Evolutionary conservation across 1,140 invertebrate genomes (phyloP).

Genomic region (Solen grandis): DNA sequence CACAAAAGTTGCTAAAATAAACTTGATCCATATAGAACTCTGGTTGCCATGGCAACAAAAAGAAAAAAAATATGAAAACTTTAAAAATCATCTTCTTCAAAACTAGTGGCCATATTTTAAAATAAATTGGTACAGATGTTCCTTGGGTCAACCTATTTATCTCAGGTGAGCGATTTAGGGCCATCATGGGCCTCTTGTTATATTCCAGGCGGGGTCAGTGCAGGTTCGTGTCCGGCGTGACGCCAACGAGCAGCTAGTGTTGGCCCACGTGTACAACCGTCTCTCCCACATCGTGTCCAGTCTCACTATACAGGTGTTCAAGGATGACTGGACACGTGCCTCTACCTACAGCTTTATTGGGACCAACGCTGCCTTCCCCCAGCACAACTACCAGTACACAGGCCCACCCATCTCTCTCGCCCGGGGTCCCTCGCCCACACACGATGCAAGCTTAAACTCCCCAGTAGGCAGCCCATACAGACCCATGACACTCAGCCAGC

Average conservation of each 20-base stretch:
- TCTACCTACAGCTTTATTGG: slow-evolving; percentile 64
- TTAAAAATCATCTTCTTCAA: too few relatives aligned
- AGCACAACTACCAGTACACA: slow-evolving; percentile 41
- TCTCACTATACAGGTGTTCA: slow-evolving; percentile 85
- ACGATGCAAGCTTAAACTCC: slow-evolving; percentile 23
- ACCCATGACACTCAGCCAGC: neutral
- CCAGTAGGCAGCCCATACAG: neutral
- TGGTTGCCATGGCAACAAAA: too few relatives aligned
- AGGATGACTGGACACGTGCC: slow-evolving; percentile 82
- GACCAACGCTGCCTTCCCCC: slow-evolving; percentile 44
- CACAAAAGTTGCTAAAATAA: too few relatives aligned
- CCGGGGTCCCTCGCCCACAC: slow-evolving; percentile 53
- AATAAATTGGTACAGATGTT: too few relatives aligned
- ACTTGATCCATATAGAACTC: too few relatives aligned
- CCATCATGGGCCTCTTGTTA: too few relatives aligned
- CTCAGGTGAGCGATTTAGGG: too few relatives aligned
- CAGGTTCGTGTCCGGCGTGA: slow-evolving; percentile 85
- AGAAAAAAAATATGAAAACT: too few relatives aligned
- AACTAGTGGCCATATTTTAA: too few relatives aligned
- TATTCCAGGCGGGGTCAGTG: slow-evolving; percentile 84
- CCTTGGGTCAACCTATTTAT: too few relatives aligned
- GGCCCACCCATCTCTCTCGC: slow-evolving; percentile 18
- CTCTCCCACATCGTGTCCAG: slow-evolving; percentile 83
- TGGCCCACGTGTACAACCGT: slow-evolving; percentile 84
- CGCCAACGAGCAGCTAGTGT: slow-evolving; percentile 86